Base-by-base conservation (phyloP, 2,797 vertebrate genomes). In the Trachops cirrhosus region DNA sequence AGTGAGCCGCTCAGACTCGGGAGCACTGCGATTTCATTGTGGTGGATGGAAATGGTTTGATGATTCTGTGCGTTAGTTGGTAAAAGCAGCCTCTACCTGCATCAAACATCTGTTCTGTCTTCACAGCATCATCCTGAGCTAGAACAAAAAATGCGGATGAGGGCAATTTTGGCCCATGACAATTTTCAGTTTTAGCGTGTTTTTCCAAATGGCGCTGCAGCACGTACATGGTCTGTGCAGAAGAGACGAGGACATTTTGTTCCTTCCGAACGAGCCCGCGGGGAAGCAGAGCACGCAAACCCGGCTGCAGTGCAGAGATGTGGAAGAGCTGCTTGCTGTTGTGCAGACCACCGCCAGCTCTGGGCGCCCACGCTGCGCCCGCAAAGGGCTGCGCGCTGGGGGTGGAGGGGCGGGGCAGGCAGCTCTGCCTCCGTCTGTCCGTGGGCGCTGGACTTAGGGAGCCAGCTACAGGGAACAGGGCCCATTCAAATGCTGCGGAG, bases 161-260 rank as follows among this genome's bases (percentile, higher is more conserved):
- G 80, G 82, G 59, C 74, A 29, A 80, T 91, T 91, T 80, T 74
- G 93, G 73, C 57, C 75, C 39, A 52, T 4, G 24, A 89, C 83
- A 75, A 6, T 85, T 96, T 96, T 94, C 83, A 39, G 0, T 94
- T 95, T 95, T 82, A 88, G 89, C 90, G 34, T 22, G 15, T 54
- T 90, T 94, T 83, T 62, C 73, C 79, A 74, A 92, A 74, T 10
- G 86, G 78, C 79, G 44, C 91, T 34, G 54, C 94, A 84, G 87
- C 89, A 95, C 62, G 80, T 54, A 52, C 32, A 1, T 22, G 39
- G 78, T 91, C 88, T 41, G 41, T 4, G 67, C 41, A 74, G 86
- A 91, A 77, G 34, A 84, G 57, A 52, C 3, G 0, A 78, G 89
- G 77, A 70, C 62, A 11, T 86, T 89, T 86, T 91, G 54, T 95